A percentile compares a stretch with the other conserved stretches of the same genome.
Evolutionary conservation across 2,797 vertebrate genomes (phyloP).

Genomic region (Hoplostethus atlanticus): DNA sequence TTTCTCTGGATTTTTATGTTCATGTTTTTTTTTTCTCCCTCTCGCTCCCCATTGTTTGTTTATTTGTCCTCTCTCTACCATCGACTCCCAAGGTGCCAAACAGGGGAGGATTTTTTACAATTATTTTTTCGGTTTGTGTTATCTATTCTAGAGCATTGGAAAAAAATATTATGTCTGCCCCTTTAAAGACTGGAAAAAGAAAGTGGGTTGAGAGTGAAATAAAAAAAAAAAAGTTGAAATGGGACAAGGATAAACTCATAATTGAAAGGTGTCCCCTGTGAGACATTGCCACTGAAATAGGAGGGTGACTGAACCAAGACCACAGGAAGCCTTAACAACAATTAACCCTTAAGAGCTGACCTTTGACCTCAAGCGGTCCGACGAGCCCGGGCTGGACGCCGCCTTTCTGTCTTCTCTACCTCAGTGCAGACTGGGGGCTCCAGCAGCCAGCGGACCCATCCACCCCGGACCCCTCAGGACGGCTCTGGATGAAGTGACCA

Average conservation of each 20-base stretch:
- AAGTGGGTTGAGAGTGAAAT: conserved; percentile 54
- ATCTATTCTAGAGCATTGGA: conserved; percentile 38
- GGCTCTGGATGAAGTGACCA: conserved; percentile 58
- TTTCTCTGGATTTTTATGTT: conserved; percentile 1
- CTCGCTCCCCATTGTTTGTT: conserved; percentile 29
- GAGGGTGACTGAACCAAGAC: conserved; percentile 63
- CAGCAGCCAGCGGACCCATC: conserved; percentile 30
- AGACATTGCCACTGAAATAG: conserved; percentile 50
- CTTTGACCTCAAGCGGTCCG: conserved; percentile 59
- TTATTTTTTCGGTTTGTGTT: conserved; percentile 47
- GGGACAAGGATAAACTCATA: conserved; percentile 35
- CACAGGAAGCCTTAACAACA: conserved; percentile 91
- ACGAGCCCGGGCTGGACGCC: conserved; percentile 73
- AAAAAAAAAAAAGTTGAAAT: background rate
- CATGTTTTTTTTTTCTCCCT: conserved; percentile 10
- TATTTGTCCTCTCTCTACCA: conserved; percentile 47
- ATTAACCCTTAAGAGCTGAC: conserved; percentile 77
- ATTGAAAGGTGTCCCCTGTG: conserved; percentile 42
- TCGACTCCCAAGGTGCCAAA: conserved; percentile 90
- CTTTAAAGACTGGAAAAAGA: conserved; percentile 52
- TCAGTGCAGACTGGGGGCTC: conserved; percentile 72
- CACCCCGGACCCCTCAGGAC: conserved; percentile 47
- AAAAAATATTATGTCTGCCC: conserved; percentile 29
- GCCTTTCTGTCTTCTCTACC: conserved; percentile 77
- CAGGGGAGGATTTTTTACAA: conserved; percentile 70